Evolutionary conservation across 2,888 invertebrate species (phyloP).

Genomic region (Stegana nigrithorax): DNA sequence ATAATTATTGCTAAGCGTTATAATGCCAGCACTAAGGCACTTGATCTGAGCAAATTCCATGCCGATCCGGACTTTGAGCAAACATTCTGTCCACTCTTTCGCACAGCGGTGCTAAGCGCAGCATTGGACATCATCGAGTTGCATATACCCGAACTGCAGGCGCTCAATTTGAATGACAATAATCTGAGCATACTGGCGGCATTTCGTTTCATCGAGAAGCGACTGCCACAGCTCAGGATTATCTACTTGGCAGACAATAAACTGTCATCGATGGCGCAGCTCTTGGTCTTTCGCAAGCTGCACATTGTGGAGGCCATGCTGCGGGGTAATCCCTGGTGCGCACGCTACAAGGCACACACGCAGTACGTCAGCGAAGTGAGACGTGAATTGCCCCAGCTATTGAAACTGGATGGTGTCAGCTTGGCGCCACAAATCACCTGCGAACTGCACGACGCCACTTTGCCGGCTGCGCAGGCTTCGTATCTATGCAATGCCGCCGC

Average conservation of each 20-base stretch:
- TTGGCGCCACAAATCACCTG: constrained; percentile 89
- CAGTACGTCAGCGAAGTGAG: constrained; percentile 89
- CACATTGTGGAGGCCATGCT: constrained; percentile 81
- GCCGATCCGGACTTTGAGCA: constrained; percentile 80
- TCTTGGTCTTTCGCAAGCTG: constrained; percentile 73
- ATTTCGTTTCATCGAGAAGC: constrained; percentile 74
- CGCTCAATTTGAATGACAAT: constrained; percentile 85
- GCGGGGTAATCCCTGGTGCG: constrained; percentile 74
- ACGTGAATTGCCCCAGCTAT: constrained; percentile 87
- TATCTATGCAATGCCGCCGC: constrained; percentile 74
- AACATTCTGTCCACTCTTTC: constrained; percentile 80
- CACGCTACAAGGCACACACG: constrained; percentile 80
- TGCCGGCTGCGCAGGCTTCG: constrained; percentile 77
- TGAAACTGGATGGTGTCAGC: constrained; percentile 83
- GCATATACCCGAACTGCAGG: constrained; percentile 85
- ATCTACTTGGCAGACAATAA: constrained; percentile 85
- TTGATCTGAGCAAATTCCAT: constrained; percentile 85
- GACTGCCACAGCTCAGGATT: constrained; percentile 80
- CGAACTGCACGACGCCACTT: constrained; percentile 80
- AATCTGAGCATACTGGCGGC: constrained; percentile 77
- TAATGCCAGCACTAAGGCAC: constrained; percentile 71
- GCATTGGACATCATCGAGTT: constrained; percentile 84
- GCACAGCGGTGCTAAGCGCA: constrained; percentile 77
- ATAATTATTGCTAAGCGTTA: constrained; percentile 85
- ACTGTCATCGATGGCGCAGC: constrained; percentile 74